These are phyloP conservation scores for Tortricodes alternella DNA, from an alignment of 2,888 invertebrate species.

Conservation along the genomic window DNA sequence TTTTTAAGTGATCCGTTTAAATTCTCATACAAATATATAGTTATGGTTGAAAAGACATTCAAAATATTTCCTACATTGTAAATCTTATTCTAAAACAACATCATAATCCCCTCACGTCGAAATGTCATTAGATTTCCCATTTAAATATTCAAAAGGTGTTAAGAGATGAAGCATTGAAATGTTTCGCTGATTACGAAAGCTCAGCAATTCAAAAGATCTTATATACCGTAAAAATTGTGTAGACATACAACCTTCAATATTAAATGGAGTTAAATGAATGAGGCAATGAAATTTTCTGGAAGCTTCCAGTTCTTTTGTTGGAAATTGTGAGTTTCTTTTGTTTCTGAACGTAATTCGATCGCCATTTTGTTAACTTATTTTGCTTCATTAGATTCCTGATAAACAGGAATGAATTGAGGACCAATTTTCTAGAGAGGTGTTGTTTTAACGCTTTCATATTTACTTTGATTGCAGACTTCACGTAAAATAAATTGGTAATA, in stretches of 20 bases:
- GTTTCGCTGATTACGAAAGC: conserved; percentile 45
- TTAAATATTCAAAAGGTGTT: conserved; percentile 72
- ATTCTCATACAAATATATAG: too few relatives aligned
- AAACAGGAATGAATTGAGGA: too few relatives aligned
- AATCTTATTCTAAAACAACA: conserved; percentile 23
- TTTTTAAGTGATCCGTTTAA: too few relatives aligned
- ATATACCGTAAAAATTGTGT: neutral
- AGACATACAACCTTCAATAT: neutral
- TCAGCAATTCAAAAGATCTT: neutral
- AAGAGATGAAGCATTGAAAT: conserved; percentile 58
- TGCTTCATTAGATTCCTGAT: too few relatives aligned
- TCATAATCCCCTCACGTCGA: conserved; percentile 29
- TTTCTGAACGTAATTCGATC: conserved; percentile 16
- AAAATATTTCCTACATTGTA: neutral
- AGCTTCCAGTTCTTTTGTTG: neutral
- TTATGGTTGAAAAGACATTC: too few relatives aligned
- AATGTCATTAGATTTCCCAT: conserved; percentile 54
- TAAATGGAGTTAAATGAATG: neutral
- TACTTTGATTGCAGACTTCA: too few relatives aligned
- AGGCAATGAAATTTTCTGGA: neutral
- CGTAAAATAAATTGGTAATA: too few relatives aligned
- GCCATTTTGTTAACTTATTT: conserved; percentile 7
- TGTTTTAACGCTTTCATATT: too few relatives aligned
- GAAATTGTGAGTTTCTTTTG: conserved; percentile 12
- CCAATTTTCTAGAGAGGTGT: too few relatives aligned